Evolutionary conservation across 2,113 vertebrate genomes (phyloP), one percentile per base, ranked within the genome.

Genomic region (Eretmochelys imbricata): DNA sequence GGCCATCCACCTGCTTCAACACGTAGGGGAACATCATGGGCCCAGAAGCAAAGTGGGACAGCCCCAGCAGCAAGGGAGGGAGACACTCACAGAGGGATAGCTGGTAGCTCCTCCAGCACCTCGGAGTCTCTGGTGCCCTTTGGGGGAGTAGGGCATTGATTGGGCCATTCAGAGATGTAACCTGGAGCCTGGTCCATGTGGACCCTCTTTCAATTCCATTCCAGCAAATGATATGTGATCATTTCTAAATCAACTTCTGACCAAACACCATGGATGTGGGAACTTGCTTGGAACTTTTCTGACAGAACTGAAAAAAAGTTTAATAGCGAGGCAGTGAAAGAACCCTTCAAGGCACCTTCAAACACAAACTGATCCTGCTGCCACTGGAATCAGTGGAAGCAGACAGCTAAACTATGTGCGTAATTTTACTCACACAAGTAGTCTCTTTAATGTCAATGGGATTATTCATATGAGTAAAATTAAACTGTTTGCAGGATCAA

Each of bases 271-370:
- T 55, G 81, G 57, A 89, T 48, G 69, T 42, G 27, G 46, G 89
- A n/a, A 8, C 4, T 17, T 42, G 12, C 83, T 84, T 20, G 59
- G 31, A 84, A 51, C 57, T 27, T 49, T 88, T 80, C n/a, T 72
- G 35, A 72, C n/a, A 72, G 57, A 62, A 38, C n/a, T 38, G 65
- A 69, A 69, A 69, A 69, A 8, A n/a, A 35, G 49, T 25, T 81
- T 59, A 81, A 17, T 5, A 0, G 1, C 12, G 38, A n/a, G 35
- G 3, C 12, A 3, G 19, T 59, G 0, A 48, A 81, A 46, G 24
- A 62, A 49, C 27, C 57, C 31, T 78, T 29, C 16, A 12, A 42
- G 20, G n/a, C 46, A 78, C 27, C 65, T 72, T 78, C 42, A 48
- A 48, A 48, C 12, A 48, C 75, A 78, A 6, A n/a, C 54, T 46